These are phyloP conservation scores for Ceratosolen solmsi DNA, from an alignment of 1,140 invertebrate species.

Conservation along the genomic window DNA sequence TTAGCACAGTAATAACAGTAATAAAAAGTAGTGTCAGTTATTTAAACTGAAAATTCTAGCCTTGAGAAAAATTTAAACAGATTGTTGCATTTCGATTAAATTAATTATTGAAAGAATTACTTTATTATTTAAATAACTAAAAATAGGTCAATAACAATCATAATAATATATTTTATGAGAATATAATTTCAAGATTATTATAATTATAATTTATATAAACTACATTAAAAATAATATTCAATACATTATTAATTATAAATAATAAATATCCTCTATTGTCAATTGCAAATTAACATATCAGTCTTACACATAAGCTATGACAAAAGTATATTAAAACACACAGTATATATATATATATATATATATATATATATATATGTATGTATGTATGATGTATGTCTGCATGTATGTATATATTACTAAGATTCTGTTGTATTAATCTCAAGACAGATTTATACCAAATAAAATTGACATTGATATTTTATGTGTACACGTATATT, in stretches of 20 bases:
- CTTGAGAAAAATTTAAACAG: slow-evolving; percentile 3
- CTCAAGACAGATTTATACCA: slow-evolving; percentile 1
- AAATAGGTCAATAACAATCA: background rate
- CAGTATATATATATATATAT: no score
- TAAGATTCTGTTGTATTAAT: background rate
- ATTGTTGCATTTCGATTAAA: slow-evolving; percentile 7
- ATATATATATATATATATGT: no score
- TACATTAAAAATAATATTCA: background rate
- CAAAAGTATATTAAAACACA: slow-evolving; percentile 3
- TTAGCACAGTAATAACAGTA: slow-evolving; percentile 26
- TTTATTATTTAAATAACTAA: slow-evolving; percentile 8
- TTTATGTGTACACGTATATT: background rate
- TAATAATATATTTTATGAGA: slow-evolving; percentile 6
- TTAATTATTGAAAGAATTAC: slow-evolving; percentile 16
- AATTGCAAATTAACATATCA: slow-evolving; percentile 18
- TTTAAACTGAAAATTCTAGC: slow-evolving; percentile 19
- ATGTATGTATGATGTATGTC: no score
- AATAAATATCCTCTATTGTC: background rate
- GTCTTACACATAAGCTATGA: slow-evolving; percentile 24
- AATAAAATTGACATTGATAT: slow-evolving; percentile 5
- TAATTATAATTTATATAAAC: background rate
- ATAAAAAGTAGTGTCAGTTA: slow-evolving; percentile 31
- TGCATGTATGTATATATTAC: background rate
- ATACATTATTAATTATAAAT: background rate
- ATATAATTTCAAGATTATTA: background rate